Evolutionary conservation across 2,888 invertebrate genomes (phyloP), one percentile per base, ranked within the genome.

Genomic region (Ametastegia equiseti): DNA sequence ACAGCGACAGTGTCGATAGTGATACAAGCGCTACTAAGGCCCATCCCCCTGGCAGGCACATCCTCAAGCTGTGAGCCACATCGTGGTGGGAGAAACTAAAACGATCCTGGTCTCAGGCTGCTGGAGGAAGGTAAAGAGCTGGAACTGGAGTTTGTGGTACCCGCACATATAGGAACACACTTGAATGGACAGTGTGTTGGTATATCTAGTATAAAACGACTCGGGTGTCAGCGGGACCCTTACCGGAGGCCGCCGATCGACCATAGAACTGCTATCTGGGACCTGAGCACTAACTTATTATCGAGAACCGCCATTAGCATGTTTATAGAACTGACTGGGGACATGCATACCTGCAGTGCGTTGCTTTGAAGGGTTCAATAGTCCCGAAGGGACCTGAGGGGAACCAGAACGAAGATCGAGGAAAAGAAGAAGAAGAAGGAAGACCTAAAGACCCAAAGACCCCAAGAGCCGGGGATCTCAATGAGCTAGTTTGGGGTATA

Each of bases 1-100:
- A 91, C 91, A 91, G 90, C 91, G 91, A 91, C 91, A 91, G 91
- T 87, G 88, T 90, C 90, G 91, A 91, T 91, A 91, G 91, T 90
- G 91, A 90, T 91, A 91, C 91, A 91, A 91, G 89, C 88, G 91
- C 91, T 91, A 91, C 91, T 91, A 91, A 90, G 89, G 89, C 89
- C 87, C 88, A 86, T 84, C 83, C 84, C 86, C 71, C 15, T 23
- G 42, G 19, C 69, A 19, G 30, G 33, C 63, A 60, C 60, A 27
- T 57, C 80, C 30, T 57, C 79, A 45, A 11, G 33, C 50, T 33
- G 45, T 71, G 3, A 30, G 5, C 73, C 47, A 30, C 54, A 45
- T 36, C 81, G 13, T 11, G n/a, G 67, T 30, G 45, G 71, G 45
- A 45, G 71, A 47, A n/a, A 47, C 45, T 71, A 45, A 47, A 71